Evolutionary conservation across 2,888 invertebrate species (phyloP).

Genomic region (Scaptomyza reducta): DNA sequence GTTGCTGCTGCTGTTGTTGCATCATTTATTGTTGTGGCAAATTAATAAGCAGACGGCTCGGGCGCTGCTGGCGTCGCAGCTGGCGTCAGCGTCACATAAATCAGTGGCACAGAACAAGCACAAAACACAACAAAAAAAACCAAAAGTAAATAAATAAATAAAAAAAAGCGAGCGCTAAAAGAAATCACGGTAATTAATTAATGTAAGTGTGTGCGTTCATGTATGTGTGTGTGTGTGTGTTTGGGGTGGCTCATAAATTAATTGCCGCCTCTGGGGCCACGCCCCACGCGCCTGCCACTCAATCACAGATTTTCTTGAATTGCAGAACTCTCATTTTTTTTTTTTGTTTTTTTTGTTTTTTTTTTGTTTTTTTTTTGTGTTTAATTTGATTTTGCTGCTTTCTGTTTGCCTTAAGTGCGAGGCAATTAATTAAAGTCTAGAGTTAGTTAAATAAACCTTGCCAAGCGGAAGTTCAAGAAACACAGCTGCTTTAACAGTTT

Average conservation of each 20-base stretch:
- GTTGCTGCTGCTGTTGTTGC: slow-evolving; percentile 30
- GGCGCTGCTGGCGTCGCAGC: slow-evolving; percentile 30
- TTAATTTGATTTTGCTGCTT: slow-evolving; percentile 21
- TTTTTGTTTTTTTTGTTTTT: slow-evolving; percentile 17
- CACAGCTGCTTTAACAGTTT: not conserved
- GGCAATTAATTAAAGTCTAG: slow-evolving; percentile 41
- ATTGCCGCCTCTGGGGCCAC: slow-evolving; percentile 54
- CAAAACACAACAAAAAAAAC: not conserved
- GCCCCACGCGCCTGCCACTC: slow-evolving; percentile 45
- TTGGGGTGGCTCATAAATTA: slow-evolving; percentile 57
- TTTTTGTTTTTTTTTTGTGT: slow-evolving; percentile 13
- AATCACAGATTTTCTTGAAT: slow-evolving; percentile 51
- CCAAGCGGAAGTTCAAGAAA: slow-evolving; percentile 15
- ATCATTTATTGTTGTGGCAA: slow-evolving; percentile 61
- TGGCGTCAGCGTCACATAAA: slow-evolving; percentile 60
- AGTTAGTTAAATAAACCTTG: slow-evolving; percentile 15
- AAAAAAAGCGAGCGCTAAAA: slow-evolving; percentile 45
- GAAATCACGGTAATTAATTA: slow-evolving; percentile 76
- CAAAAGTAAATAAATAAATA: slow-evolving; percentile 18
- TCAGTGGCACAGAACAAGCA: slow-evolving; percentile 42
- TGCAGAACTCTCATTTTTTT: slow-evolving; percentile 23
- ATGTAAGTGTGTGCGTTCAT: slow-evolving; percentile 35
- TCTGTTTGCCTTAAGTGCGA: not conserved
- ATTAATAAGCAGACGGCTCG: slow-evolving; percentile 65
- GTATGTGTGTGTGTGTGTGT: slow-evolving; percentile 27